phyloP scores from a whole-genome alignment of 1,140 invertebrate species.

The Drosophila aff. region DNA sequence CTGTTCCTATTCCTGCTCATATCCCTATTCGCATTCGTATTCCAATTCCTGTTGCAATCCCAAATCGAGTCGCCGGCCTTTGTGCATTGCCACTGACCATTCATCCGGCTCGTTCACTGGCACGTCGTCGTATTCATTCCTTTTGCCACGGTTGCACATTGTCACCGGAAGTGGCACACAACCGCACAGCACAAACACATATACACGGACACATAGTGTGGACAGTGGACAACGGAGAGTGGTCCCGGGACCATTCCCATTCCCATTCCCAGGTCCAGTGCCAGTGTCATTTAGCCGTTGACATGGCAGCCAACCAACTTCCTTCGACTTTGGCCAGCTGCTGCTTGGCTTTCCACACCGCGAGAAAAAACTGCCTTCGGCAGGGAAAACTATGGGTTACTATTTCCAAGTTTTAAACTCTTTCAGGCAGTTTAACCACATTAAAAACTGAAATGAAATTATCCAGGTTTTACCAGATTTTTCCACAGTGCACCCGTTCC shows the following conservation, averaged over 20 bases:
- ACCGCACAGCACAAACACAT: conserved; percentile 39
- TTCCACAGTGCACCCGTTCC: conserved; percentile 1
- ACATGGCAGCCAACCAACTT: conserved; percentile 68
- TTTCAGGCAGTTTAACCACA: background rate
- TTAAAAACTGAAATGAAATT: background rate
- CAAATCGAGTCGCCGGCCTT: conserved; percentile 64
- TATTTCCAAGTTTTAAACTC: background rate
- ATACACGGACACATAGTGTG: conserved; percentile 2
- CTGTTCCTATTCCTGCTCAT: conserved; percentile 16
- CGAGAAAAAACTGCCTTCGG: background rate
- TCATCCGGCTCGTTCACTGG: conserved; percentile 70
- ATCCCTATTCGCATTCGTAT: conserved; percentile 21
- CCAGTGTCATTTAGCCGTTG: conserved; percentile 65
- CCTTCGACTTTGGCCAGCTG: conserved; percentile 63
- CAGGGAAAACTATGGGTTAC: background rate
- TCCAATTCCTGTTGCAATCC: conserved; percentile 51
- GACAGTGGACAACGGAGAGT: conserved; percentile 11
- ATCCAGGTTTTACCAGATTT: background rate
- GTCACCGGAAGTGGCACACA: conserved; percentile 77
- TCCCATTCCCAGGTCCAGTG: conserved; percentile 30
- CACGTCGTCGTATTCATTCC: conserved; percentile 63
- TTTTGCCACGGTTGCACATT: conserved; percentile 72
- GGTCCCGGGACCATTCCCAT: conserved; percentile 21
- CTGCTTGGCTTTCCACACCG: conserved; percentile 23
- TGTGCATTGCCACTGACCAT: conserved; percentile 61